Conservation (phyloP, 1,140 invertebrate genomes). For the Drosophila kurseongensis region DNA sequence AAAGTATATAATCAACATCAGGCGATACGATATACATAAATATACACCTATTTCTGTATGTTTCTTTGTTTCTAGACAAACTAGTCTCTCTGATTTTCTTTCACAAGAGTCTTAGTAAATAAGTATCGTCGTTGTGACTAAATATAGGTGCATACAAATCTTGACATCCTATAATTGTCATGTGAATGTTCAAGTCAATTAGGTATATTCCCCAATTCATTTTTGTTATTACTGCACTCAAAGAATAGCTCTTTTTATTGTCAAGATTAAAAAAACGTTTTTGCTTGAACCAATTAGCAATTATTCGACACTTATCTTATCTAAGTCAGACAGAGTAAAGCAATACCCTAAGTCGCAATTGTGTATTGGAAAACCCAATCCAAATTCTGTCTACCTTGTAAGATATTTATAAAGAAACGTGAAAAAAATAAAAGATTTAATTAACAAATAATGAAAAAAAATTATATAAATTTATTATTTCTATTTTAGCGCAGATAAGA, state of each 20-base stretch:
- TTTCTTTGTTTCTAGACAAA: no score
- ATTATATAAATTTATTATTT: not conserved
- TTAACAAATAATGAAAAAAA: not conserved
- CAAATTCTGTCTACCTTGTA: not conserved
- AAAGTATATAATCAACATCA: no score
- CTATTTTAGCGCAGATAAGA: constrained; percentile 2
- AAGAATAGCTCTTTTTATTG: not conserved
- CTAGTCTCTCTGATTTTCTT: no score
- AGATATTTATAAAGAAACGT: not conserved
- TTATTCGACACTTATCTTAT: not conserved
- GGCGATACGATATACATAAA: no score
- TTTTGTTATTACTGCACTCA: no score
- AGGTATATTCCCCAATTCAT: no score
- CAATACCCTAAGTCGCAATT: not conserved
- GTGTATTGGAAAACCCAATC: not conserved
- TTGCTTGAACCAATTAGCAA: not conserved
- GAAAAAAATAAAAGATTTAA: not conserved
- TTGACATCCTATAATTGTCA: no score
- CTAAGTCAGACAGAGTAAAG: not conserved
- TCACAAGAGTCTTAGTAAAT: no score
- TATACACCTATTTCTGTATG: no score
- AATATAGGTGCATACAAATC: no score
- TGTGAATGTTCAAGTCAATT: no score
- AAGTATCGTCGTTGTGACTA: no score
- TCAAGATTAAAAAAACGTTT: constrained; percentile 1